phyloP scores from a whole-genome alignment of 2,113 vertebrate genomes.

The Anhinga rufa region DNA sequence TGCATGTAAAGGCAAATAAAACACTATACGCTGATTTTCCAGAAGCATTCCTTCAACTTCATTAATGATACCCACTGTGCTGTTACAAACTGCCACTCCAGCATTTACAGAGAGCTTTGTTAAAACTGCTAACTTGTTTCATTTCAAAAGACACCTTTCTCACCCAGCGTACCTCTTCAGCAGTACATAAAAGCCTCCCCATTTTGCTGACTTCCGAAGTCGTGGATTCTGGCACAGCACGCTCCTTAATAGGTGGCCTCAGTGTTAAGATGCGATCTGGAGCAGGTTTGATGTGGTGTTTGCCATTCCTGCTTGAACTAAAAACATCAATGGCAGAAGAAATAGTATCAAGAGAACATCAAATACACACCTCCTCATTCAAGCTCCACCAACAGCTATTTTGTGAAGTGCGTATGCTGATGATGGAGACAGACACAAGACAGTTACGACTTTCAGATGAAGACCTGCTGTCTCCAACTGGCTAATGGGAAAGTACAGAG shows the following conservation, averaged over 20 bases:
- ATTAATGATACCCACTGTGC: not conserved
- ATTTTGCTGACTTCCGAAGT: conserved; percentile 17
- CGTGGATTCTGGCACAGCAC: not conserved
- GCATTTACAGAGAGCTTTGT: not conserved
- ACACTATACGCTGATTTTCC: not conserved
- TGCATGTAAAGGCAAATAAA: not conserved
- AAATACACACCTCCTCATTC: not conserved
- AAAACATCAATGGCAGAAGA: conserved; percentile 18
- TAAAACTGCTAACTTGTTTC: not conserved
- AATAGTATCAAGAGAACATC: not conserved
- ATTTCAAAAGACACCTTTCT: not conserved
- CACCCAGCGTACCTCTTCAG: conserved; percentile 56
- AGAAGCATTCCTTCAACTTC: not conserved
- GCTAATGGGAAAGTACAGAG: not conserved
- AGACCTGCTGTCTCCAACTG: not conserved
- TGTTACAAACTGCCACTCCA: not conserved
- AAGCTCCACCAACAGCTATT: not conserved
- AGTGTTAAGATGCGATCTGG: not conserved
- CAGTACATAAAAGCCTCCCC: conserved; percentile 46
- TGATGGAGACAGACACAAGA: not conserved
- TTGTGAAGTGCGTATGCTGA: not conserved
- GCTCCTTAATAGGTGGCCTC: conserved; percentile 1
- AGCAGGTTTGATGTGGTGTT: not conserved
- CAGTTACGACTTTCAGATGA: not conserved
- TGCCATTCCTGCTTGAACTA: not conserved